These are phyloP conservation scores for Pygmarrhopalites habei DNA, from an alignment of 1,140 invertebrate genomes.

Conservation along the genomic window DNA sequence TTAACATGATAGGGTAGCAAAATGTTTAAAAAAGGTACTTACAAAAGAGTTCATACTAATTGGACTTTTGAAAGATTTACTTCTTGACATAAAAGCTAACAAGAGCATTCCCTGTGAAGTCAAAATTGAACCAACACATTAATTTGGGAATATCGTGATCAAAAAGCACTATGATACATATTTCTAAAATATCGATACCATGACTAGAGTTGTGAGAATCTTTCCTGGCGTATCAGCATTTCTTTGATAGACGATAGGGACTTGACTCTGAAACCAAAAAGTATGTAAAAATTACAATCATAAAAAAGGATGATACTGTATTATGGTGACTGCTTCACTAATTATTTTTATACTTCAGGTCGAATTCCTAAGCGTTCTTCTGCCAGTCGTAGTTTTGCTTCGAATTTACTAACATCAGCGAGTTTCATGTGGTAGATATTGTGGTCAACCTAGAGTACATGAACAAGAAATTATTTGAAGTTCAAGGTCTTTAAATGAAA, in stretches of 20 bases:
- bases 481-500: too few relatives aligned
- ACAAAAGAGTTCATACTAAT: constrained; percentile 69
- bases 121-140: too few relatives aligned
- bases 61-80: constrained; percentile 58
- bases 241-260: constrained; percentile 76
- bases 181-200: too few relatives aligned
- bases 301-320: too few relatives aligned
- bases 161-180: too few relatives aligned
- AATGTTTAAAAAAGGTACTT: constrained; percentile 44
- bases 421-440: constrained; percentile 73
- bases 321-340: too few relatives aligned
- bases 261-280: constrained; percentile 56
- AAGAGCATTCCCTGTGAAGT: constrained; percentile 59
- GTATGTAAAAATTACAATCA: too few relatives aligned
- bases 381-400: constrained; percentile 75
- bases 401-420: constrained; percentile 70
- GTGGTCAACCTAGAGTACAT: constrained; percentile 52
- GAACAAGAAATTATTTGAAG: constrained; percentile 27
- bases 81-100: constrained; percentile 59
- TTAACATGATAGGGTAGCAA: background rate
- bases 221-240: constrained; percentile 61
- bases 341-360: too few relatives aligned
- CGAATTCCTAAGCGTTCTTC: constrained; percentile 72
- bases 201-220: constrained; percentile 58
- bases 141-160: too few relatives aligned